Base-by-base conservation (phyloP, 1,140 invertebrate genomes). In the Polypedilum vanderplanki region DNA sequence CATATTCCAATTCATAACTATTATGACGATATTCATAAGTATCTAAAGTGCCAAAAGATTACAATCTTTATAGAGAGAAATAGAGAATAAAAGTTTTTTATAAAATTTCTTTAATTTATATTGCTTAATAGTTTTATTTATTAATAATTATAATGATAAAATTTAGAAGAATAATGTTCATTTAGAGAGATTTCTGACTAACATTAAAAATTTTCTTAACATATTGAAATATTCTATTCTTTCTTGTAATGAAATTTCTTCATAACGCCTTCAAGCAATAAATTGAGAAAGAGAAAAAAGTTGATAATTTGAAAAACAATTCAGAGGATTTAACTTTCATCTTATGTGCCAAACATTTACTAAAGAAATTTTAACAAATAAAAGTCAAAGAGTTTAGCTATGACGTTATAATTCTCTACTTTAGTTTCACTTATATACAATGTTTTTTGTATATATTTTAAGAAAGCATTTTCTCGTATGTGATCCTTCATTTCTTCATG, bases 241-340 rank as follows among this genome's bases (percentile, higher is more conserved):
- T 33, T 33, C 24, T 33, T 33, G 24, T 5, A 33, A 33, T 33
- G 24, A 33, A 33, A 33, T 5, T 3, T 33, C 24, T 33, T 33
- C n/a, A 33, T 33, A 33, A 3, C 5, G 24, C 5, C 24, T 33
- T 33, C 5, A 33, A 33, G 5, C 5, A 33, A 33, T 33, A 5
- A 57, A 57, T 12, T 15, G 46, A 57, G 46, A 12, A n/a, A n/a
- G 12, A 57, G 12, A n/a, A 57, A 15, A 15, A 57, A 15, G 46
- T 57, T 57, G 46, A 57, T 57, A 57, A 57, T 57, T 57, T 57
- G 46, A 57, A 57, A 57, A 57, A 57, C 46, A 57, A 57, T 57
- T 57, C 46, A 57, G 12, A 57, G 10, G 46, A 57, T 57, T 57
- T 57, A 57, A 57, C 46, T 9, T 57, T 57, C 46, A 57, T 57